These are phyloP conservation scores for Smittia aterrima DNA, from an alignment of 2,888 invertebrate species.

Conservation along the genomic window DNA sequence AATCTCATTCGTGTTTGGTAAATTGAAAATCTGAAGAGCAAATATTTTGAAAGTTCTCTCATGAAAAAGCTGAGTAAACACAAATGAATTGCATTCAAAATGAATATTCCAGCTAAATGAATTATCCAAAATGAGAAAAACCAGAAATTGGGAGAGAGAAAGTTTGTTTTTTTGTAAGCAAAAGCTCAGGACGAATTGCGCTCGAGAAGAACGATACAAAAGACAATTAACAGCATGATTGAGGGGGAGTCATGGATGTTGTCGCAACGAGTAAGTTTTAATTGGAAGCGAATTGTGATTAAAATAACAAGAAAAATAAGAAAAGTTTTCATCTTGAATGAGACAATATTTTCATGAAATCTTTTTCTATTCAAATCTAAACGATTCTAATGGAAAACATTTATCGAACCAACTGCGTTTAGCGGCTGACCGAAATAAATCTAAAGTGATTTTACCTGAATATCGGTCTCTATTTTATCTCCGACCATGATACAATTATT, in stretches of 20 bases:
- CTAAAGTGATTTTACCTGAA: constrained; percentile 57
- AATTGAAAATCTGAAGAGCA: too few species aligned
- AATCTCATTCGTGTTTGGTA: too few species aligned
- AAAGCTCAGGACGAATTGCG: neutral
- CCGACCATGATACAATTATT: constrained; percentile 81
- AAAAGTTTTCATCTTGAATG: neutral
- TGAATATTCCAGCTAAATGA: neutral
- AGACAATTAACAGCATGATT: neutral
- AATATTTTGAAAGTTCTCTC: too few species aligned
- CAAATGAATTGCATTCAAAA: neutral
- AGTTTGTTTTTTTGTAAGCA: too few species aligned
- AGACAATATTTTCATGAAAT: neutral
- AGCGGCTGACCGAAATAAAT: too few species aligned
- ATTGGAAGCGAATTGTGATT: neutral
- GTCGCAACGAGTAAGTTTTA: constrained; percentile 16
- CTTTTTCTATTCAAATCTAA: constrained; percentile 1
- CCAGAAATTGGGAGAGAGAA: neutral
- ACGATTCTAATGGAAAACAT: neutral
- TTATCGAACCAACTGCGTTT: neutral
- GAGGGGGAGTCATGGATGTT: neutral
- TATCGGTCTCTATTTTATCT: constrained; percentile 84
- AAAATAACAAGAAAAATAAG: neutral
- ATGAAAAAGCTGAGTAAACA: too few species aligned
- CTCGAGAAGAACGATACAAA: neutral
- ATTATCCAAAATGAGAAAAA: neutral